Conservation (phyloP, 2,888 invertebrate genomes). For the Lamproptera curius region DNA sequence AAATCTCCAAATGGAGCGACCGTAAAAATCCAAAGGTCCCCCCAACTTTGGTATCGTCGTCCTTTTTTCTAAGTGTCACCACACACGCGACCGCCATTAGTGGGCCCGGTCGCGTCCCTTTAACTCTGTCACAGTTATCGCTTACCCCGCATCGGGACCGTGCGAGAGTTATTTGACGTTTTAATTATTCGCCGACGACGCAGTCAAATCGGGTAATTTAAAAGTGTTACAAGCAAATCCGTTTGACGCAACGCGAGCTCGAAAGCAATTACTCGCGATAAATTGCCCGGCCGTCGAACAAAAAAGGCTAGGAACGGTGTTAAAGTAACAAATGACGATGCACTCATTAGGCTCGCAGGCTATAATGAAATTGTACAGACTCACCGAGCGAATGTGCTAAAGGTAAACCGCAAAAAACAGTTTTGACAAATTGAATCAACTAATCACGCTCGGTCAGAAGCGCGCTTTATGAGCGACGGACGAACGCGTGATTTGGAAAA, state of each 20-base stretch:
- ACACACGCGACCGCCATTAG: slow-evolving; percentile 19
- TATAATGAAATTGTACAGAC: slow-evolving; percentile 47
- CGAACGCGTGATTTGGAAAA: neutral
- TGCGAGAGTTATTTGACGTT: neutral
- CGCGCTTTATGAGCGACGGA: neutral
- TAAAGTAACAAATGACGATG: slow-evolving; percentile 53
- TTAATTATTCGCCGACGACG: neutral
- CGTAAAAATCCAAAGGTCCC: slow-evolving; percentile 4
- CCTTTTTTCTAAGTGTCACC: slow-evolving; percentile 16
- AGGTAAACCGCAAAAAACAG: slow-evolving; percentile 50
- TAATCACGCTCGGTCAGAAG: slow-evolving; percentile 38
- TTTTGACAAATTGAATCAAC: slow-evolving; percentile 59
- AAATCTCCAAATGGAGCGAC: slow-evolving; percentile 11
- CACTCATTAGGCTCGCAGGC: slow-evolving; percentile 48
- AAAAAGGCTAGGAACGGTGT: slow-evolving; percentile 37
- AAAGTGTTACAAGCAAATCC: neutral
- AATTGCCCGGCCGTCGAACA: slow-evolving; percentile 27
- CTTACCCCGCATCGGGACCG: slow-evolving; percentile 1
- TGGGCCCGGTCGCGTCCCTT: slow-evolving; percentile 12
- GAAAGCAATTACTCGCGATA: slow-evolving; percentile 28
- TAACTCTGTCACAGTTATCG: slow-evolving; percentile 12
- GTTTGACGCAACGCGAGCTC: neutral
- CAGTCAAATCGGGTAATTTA: neutral
- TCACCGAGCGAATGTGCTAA: slow-evolving; percentile 29
- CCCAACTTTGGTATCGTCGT: neutral